These are phyloP conservation scores for Rhinoraja longicauda DNA, from an alignment of 2,797 vertebrate genomes.

Conservation along the genomic window DNA sequence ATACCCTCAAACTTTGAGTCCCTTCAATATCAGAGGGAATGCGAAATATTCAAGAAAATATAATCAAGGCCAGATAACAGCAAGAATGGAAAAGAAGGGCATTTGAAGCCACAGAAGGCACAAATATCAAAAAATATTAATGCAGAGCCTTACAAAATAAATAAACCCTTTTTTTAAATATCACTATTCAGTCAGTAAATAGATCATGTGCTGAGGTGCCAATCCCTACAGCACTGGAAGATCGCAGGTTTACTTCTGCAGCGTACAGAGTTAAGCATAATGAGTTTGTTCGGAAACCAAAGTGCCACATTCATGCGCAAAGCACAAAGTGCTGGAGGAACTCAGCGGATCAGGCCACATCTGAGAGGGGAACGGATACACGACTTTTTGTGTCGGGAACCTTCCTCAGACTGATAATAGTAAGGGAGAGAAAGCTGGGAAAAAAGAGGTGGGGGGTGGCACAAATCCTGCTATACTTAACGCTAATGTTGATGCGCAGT, in stretches of 20 bases:
- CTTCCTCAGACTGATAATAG: too few relatives aligned
- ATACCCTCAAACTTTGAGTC: background rate
- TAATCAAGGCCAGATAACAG: background rate
- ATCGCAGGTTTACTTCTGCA: background rate
- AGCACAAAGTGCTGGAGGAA: too few relatives aligned
- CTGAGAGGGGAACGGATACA: too few relatives aligned
- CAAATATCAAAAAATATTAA: slow-evolving; percentile 12
- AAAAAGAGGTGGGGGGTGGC: too few relatives aligned
- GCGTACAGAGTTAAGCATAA: background rate
- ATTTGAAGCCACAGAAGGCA: too few relatives aligned
- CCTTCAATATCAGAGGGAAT: background rate
- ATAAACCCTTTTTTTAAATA: background rate
- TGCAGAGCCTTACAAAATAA: background rate
- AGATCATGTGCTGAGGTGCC: background rate
- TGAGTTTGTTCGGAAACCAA: background rate
- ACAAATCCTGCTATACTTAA: background rate
- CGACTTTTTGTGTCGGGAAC: too few relatives aligned
- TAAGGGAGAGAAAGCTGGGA: too few relatives aligned
- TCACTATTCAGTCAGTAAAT: background rate
- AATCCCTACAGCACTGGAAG: background rate
- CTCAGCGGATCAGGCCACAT: too few relatives aligned
- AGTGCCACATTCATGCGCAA: background rate
- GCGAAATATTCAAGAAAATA: background rate
- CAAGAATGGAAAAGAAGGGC: background rate
- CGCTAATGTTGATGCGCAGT: background rate